Percentiles rank a stretch among this genome's conserved stretches.
Conservation (phyloP, 2,113 vertebrate species). For the Campylorhamphus procurvoides region DNA sequence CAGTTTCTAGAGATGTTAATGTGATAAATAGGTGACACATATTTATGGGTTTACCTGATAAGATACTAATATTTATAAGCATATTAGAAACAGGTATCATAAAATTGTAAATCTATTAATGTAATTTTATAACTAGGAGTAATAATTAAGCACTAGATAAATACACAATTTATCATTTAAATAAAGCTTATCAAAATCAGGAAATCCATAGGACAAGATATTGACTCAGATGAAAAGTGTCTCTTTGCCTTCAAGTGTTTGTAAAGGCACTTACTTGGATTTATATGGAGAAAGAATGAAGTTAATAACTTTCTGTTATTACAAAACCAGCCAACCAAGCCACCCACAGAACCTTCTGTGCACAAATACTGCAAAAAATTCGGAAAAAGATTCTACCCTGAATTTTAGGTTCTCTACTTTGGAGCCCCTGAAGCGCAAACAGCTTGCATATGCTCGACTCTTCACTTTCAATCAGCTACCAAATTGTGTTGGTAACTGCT, state of each 20-base stretch:
- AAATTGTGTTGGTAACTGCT: background rate
- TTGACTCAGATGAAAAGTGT: background rate
- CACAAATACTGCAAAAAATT: background rate
- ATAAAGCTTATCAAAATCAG: background rate
- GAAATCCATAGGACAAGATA: background rate
- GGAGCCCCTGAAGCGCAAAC: background rate
- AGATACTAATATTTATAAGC: background rate
- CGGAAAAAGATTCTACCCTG: background rate
- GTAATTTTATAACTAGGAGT: background rate
- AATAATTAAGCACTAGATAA: slow-evolving; percentile 6
- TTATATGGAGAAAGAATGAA: background rate
- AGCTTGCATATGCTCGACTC: background rate
- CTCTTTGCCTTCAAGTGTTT: background rate
- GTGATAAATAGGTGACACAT: background rate
- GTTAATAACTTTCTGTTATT: background rate
- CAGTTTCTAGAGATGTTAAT: background rate
- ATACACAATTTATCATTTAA: background rate
- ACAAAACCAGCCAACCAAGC: background rate
- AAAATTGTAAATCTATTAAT: background rate
- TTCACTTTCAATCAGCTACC: background rate
- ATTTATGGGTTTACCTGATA: background rate
- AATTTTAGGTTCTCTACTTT: background rate
- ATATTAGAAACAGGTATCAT: background rate
- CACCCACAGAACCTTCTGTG: background rate
- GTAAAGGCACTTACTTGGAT: background rate